These are phyloP conservation scores for Gari tellinella DNA, from an alignment of 2,888 invertebrate species.

Conservation along the genomic window DNA sequence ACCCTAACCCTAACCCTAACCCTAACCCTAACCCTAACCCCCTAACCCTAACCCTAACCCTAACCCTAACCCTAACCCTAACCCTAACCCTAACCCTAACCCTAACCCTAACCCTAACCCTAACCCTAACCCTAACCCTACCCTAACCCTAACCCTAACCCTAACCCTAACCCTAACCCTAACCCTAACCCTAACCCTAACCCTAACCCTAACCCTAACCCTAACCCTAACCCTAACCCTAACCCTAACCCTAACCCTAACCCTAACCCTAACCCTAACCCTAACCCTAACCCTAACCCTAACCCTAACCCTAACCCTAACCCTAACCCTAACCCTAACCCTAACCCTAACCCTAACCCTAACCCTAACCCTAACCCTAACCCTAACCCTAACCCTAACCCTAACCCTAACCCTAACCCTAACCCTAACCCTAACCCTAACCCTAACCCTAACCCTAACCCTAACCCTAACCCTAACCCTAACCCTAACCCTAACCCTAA, in stretches of 20 bases:
- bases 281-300: constrained; percentile 62
- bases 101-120: constrained; percentile 51
- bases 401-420: constrained; percentile 44
- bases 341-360: constrained; percentile 60
- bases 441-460: constrained; percentile 66
- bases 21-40: constrained; percentile 66
- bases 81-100: constrained; percentile 44
- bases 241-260: constrained; percentile 58
- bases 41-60: constrained; percentile 64
- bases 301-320: constrained; percentile 60
- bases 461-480: constrained; percentile 58
- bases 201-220: constrained; percentile 52
- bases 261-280: constrained; percentile 63
- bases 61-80: constrained; percentile 68
- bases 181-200: constrained; percentile 48
- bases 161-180: constrained; percentile 57
- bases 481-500: constrained; percentile 67
- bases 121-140: constrained; percentile 36
- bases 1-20: constrained; percentile 57
- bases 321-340: constrained; percentile 58
- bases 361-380: constrained; percentile 39
- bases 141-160: constrained; percentile 52
- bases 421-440: constrained; percentile 53
- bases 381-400: constrained; percentile 21
- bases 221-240: constrained; percentile 51